Evolutionary conservation across 2,888 invertebrate genomes (phyloP), one percentile per base, ranked within the genome.

Genomic region (Orthosia gothica): DNA sequence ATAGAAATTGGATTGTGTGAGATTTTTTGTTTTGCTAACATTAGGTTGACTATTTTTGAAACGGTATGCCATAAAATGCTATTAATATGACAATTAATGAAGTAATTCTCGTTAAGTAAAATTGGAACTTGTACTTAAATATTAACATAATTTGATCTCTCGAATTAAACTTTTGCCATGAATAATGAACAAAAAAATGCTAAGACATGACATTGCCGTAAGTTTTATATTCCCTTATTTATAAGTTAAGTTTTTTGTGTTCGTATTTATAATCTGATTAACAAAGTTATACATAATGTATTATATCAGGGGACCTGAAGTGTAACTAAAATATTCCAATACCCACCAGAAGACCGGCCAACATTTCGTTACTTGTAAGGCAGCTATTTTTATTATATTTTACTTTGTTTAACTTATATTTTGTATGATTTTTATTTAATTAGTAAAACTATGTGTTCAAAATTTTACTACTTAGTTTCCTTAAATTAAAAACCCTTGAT

Each of bases 301-400:
- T 49, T 54, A 57, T 70, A 68, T 84, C 76, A 81, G 64, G 91
- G 91, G 89, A 93, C 93, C 93, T 94, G 93, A 93, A 78, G 72
- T 78, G 89, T 85, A 91, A 92, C 89, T 89, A 74, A 87, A 87
- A 89, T 90, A 94, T 93, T 94, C 93, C 93, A 93, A 78, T 85
- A 79, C 90, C 92, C 91, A 92, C 92, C 91, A 81, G 65, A 76
- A 79, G 50, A 74, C 66, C 65, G 52, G 52, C 67, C 75, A 73
- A 71, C 32, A 23, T 74, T 74, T 70, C 0, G 12, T 65, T 71
- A 71, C 73, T 66, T 18, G 26, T 76, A 69, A 77, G 86, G 74
- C 80, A 79, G 71, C 73, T 79, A 65, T 66, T 58, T 79, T 65
- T 70, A 72, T 61, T 61, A 59, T 64, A 57, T 32, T 67, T 16